A percentile compares a stretch with the other conserved stretches of the same genome.
Conservation (phyloP, 1,140 invertebrate species). For the Parapsyche elsis region DNA sequence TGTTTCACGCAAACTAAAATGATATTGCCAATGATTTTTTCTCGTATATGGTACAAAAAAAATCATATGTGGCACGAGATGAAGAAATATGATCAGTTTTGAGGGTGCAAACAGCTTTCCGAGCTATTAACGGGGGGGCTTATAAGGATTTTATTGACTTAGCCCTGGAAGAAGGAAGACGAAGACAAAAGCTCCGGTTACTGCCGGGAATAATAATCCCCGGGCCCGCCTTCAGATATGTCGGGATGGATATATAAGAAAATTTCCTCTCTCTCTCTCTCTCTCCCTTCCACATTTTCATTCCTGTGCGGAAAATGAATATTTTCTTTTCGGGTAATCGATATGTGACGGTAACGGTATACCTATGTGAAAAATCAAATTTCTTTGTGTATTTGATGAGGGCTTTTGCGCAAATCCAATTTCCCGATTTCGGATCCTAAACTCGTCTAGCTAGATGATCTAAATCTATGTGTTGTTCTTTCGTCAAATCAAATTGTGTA, state of each 20-base stretch:
- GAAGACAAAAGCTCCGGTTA: constrained; percentile 46
- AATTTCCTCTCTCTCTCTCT: neutral
- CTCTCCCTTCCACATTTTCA: constrained; percentile 1
- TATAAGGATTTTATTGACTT: constrained; percentile 49
- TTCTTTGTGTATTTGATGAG: constrained; percentile 35
- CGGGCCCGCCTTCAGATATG: constrained; percentile 32
- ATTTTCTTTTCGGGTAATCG: constrained; percentile 27
- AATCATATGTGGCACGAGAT: constrained; percentile 14
- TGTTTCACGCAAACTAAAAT: neutral
- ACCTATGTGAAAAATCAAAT: constrained; percentile 39
- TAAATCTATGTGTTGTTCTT: too few relatives aligned
- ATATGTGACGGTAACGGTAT: constrained; percentile 38
- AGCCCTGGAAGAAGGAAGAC: constrained; percentile 36
- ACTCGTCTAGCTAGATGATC: too few relatives aligned
- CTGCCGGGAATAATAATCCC: constrained; percentile 44
- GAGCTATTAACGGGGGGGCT: constrained; percentile 44
- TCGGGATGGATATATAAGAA: constrained; percentile 32
- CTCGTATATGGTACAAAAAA: constrained; percentile 5
- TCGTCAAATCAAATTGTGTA: too few relatives aligned
- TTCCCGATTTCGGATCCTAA: neutral
- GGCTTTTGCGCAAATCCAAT: constrained; percentile 21
- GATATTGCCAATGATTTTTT: constrained; percentile 11
- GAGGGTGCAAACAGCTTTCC: constrained; percentile 43
- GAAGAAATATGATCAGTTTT: constrained; percentile 36
- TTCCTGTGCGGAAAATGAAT: constrained; percentile 31